Conservation (phyloP, 2,113 vertebrate genomes). For the Vanacampus margaritifer region DNA sequence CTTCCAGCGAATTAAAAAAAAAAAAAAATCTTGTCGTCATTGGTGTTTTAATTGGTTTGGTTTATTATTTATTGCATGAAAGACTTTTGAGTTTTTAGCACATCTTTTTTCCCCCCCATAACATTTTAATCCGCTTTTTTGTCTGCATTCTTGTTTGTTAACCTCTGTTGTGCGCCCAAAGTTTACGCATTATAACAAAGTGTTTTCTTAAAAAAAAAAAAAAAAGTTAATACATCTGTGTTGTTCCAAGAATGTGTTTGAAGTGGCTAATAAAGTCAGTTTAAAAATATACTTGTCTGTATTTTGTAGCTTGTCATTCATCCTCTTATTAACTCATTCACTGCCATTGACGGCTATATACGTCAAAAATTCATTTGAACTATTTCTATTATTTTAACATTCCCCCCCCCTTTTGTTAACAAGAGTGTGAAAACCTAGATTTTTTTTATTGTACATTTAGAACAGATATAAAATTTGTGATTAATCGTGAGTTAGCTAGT, state of each 20-base stretch:
- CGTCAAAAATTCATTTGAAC: no score
- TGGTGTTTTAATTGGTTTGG: slow-evolving; percentile 14
- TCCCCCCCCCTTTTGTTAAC: no score
- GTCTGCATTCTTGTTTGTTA: slow-evolving; percentile 41
- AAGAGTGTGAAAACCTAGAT: no score
- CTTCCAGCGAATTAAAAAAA: neutral
- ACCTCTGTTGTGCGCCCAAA: slow-evolving; percentile 36
- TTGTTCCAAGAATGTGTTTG: slow-evolving; percentile 48
- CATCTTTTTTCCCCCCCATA: slow-evolving; percentile 24
- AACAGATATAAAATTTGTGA: no score
- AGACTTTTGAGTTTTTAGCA: slow-evolving; percentile 19
- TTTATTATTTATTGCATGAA: slow-evolving; percentile 25
- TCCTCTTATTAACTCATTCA: slow-evolving; percentile 20
- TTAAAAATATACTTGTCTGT: slow-evolving; percentile 42
- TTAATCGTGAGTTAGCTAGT: no score
- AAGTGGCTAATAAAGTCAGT: slow-evolving; percentile 22
- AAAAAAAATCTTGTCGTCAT: neutral
- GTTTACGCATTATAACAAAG: slow-evolving; percentile 33
- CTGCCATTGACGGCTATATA: no score
- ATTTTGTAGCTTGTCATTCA: slow-evolving; percentile 38
- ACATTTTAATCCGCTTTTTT: slow-evolving; percentile 45
- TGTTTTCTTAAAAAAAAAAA: slow-evolving; percentile 31
- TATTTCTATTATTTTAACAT: no score
- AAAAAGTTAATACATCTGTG: slow-evolving; percentile 14
- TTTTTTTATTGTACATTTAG: no score